Conservation (phyloP, 2,888 invertebrate genomes). For the Drosophila vallismaia region DNA sequence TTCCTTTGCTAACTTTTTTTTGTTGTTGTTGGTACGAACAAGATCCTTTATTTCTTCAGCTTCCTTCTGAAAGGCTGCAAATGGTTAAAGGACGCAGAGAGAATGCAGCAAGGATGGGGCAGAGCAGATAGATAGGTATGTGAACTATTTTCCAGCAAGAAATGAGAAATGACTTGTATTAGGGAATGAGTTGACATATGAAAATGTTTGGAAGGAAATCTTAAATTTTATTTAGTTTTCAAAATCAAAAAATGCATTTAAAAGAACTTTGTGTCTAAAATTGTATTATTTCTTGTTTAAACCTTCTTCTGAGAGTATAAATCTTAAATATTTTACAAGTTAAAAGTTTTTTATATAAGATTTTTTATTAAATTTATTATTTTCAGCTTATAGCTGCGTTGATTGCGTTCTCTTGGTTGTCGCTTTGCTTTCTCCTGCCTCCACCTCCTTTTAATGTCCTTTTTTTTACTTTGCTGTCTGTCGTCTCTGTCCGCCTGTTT, state of each 20-base stretch:
- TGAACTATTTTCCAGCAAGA: conserved; percentile 20
- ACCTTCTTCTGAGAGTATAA: too few relatives aligned
- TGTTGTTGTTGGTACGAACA: conserved; percentile 33
- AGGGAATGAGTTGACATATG: not conserved
- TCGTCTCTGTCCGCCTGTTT: conserved; percentile 62
- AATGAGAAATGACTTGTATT: conserved; percentile 24
- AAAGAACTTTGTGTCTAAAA: too few relatives aligned
- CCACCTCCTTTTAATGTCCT: not conserved
- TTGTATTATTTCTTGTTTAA: too few relatives aligned
- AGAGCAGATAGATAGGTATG: conserved; percentile 12
- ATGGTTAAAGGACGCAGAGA: conserved; percentile 19
- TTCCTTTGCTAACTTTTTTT: conserved; percentile 24
- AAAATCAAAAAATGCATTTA: too few relatives aligned
- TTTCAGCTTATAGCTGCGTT: conserved; percentile 35
- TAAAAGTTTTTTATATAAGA: not conserved
- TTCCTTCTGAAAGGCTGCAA: conserved; percentile 16
- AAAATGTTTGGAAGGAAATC: not conserved
- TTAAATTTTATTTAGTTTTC: not conserved
- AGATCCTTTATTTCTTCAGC: conserved; percentile 49
- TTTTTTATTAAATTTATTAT: conserved; percentile 12
- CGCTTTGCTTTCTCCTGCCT: conserved; percentile 1
- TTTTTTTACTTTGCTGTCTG: conserved; percentile 37
- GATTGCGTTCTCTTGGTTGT: conserved; percentile 47
- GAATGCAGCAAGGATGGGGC: not conserved
- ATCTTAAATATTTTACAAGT: too few relatives aligned